Conservation (phyloP, 2,888 invertebrate species). For the Drosophila setosimentum region DNA sequence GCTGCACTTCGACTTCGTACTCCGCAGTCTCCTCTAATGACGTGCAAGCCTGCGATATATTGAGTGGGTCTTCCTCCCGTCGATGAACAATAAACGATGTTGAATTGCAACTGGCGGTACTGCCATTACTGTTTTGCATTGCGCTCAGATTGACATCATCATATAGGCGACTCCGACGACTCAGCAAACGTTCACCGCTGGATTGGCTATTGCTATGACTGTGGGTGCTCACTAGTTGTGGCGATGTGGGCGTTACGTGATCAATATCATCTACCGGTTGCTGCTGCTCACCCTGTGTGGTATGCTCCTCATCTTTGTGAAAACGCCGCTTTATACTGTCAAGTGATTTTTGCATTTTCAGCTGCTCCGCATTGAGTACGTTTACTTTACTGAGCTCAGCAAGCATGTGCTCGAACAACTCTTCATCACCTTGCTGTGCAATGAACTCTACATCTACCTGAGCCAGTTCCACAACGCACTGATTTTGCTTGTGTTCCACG, state of each 20-base stretch:
- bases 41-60: slow-evolving; percentile 20
- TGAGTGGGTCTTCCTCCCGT: slow-evolving; percentile 49
- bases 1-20: slow-evolving; percentile 17
- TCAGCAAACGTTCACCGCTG: slow-evolving; percentile 82
- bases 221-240: slow-evolving; percentile 15
- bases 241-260: slow-evolving; percentile 23
- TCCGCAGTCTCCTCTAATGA: slow-evolving; percentile 45
- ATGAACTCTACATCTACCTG: slow-evolving; percentile 80
- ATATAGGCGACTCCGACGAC: slow-evolving; percentile 84
- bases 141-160: slow-evolving; percentile 83
- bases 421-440: slow-evolving; percentile 82
- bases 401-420: slow-evolving; percentile 84
- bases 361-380: slow-evolving; percentile 78
- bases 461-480: slow-evolving; percentile 77
- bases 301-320: slow-evolving; percentile 61
- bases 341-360: slow-evolving; percentile 84
- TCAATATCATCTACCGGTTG: slow-evolving; percentile 22
- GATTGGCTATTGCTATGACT: slow-evolving; percentile 47
- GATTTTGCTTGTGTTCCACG: slow-evolving; percentile 73
- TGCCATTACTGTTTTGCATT: slow-evolving; percentile 62
- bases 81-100: slow-evolving; percentile 76
- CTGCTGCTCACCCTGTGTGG: slow-evolving; percentile 17
- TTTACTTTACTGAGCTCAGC: slow-evolving; percentile 81
- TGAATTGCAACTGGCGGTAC: slow-evolving; percentile 60
- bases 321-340: slow-evolving; percentile 84